Evolutionary conservation across 1,140 invertebrate genomes (phyloP).

Genomic region (Idris sp.): DNA sequence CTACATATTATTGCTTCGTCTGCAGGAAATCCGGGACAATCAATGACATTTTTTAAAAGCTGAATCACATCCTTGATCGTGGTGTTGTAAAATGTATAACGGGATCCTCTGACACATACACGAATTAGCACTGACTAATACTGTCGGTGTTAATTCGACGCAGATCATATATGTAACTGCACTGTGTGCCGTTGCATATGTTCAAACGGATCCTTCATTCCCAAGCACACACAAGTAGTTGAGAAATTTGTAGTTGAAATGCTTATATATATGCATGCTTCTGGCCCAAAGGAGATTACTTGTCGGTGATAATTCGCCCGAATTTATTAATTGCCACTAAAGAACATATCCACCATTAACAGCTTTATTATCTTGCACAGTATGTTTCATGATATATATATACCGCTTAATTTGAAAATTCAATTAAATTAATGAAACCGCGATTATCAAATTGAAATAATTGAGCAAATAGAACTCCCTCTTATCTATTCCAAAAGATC

Average conservation of each 20-base stretch:
- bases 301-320: slow-evolving; percentile 5
- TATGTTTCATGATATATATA: too few species aligned
- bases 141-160: slow-evolving; percentile 30
- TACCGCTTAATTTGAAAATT: too few species aligned
- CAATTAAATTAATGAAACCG: too few species aligned
- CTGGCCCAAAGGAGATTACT: slow-evolving; percentile 17
- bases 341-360: slow-evolving; percentile 26
- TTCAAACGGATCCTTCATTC: slow-evolving; percentile 26
- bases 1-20: too few species aligned
- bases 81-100: slow-evolving; percentile 35
- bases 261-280: slow-evolving; percentile 8
- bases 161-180: slow-evolving; percentile 25
- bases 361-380: slow-evolving; percentile 7
- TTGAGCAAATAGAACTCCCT: too few species aligned
- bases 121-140: slow-evolving; percentile 38
- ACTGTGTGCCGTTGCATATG: slow-evolving; percentile 26
- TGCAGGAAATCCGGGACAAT: slow-evolving; percentile 30
- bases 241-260: slow-evolving; percentile 21
- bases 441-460: too few species aligned
- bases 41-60: slow-evolving; percentile 13
- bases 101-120: slow-evolving; percentile 17
- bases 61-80: slow-evolving; percentile 16
- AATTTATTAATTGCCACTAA: slow-evolving; percentile 39
- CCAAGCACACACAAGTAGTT: slow-evolving; percentile 17
- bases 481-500: too few species aligned